Evolutionary conservation across 2,797 vertebrate species (phyloP).

Genomic region (Cryptoprocta ferox): DNA sequence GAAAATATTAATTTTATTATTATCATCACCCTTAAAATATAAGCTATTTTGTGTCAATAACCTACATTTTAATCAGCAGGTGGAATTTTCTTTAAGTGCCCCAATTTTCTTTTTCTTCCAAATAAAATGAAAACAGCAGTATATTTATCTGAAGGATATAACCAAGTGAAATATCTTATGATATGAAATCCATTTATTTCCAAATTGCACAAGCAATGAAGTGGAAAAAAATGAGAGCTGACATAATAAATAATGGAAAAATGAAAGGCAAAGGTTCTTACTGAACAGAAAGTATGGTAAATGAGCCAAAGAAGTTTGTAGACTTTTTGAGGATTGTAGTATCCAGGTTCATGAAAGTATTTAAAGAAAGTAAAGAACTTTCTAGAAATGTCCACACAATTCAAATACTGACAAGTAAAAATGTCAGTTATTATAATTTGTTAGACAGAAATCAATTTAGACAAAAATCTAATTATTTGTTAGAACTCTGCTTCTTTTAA

Average conservation of each 20-base stretch:
- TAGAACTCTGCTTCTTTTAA: not conserved
- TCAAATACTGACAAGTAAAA: constrained; percentile 13
- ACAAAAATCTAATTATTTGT: constrained; percentile 6
- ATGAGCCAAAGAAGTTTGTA: not conserved
- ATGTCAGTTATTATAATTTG: not conserved
- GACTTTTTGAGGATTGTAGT: not conserved
- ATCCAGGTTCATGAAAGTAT: not conserved
- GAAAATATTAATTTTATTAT: not conserved
- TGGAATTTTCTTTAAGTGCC: not conserved
- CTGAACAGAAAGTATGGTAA: not conserved
- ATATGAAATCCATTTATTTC: constrained; percentile 53
- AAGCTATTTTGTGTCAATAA: not conserved
- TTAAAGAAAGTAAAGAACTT: constrained; percentile 3
- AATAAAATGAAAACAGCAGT: not conserved
- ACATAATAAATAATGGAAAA: constrained; percentile 39
- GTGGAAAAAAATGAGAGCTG: constrained; percentile 34
- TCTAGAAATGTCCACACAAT: not conserved
- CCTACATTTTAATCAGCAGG: not conserved
- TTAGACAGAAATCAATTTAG: not conserved
- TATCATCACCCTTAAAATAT: not conserved
- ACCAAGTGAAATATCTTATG: not conserved
- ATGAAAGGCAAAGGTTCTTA: not conserved
- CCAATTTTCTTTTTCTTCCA: constrained; percentile 25
- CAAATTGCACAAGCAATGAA: not conserved
- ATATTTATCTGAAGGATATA: constrained; percentile 39